A percentile compares a stretch with the other conserved stretches of the same genome.
phyloP scores from a whole-genome alignment of 2,113 vertebrate species.

The Indicator maculatus region DNA sequence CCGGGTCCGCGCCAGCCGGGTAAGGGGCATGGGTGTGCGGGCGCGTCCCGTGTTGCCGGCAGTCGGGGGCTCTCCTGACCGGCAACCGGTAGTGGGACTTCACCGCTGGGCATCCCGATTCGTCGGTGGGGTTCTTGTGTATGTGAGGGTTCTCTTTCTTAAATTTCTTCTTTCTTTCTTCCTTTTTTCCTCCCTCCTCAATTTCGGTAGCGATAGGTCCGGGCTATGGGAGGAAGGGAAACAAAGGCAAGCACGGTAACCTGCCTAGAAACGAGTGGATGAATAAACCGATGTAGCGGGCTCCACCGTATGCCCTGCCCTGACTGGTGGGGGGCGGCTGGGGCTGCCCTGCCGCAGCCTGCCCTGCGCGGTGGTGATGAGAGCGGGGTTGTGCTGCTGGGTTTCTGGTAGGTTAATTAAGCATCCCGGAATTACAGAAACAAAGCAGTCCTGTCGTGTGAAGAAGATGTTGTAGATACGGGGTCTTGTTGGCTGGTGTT shows the following conservation, averaged over 20 bases:
- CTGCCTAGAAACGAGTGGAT: not conserved
- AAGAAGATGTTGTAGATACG: not conserved
- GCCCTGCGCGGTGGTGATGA: fast-evolving
- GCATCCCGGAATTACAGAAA: not conserved
- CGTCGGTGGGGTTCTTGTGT: not conserved
- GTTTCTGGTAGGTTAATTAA: fast-evolving
- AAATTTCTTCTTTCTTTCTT: too few species aligned
- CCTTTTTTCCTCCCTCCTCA: not conserved
- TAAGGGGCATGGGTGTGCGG: not conserved
- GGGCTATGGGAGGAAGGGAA: not conserved
- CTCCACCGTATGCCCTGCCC: not conserved
- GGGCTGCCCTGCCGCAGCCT: not conserved
- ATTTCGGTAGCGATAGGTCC: not conserved
- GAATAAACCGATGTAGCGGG: fast-evolving
- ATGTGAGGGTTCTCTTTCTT: too few species aligned
- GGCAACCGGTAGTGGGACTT: not conserved
- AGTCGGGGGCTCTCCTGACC: not conserved
- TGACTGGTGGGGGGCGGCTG: too few species aligned
- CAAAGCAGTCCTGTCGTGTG: not conserved
- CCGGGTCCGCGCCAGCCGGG: not conserved
- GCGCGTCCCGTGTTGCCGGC: not conserved
- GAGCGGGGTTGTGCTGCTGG: not conserved
- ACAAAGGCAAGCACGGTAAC: conserved; percentile 35
- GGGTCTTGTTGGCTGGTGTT: not conserved
- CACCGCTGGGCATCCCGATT: too few species aligned